Conservation (phyloP, 1,140 invertebrate species). For the Ceratina australensis region DNA sequence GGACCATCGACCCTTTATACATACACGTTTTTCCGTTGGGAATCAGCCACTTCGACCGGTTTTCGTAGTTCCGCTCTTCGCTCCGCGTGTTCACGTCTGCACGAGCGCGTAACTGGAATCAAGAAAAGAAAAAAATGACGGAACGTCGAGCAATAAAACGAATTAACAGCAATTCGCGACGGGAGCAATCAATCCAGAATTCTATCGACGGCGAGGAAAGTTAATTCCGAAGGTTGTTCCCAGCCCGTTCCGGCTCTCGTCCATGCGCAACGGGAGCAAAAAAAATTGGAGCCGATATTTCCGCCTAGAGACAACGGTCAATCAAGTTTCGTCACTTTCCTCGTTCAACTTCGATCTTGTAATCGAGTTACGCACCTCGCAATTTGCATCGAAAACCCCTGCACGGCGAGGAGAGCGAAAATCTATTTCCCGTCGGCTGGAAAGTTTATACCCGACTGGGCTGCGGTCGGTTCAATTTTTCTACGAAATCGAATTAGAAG, state of each 20-base stretch:
- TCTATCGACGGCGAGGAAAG: neutral
- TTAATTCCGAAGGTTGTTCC: slow-evolving; percentile 11
- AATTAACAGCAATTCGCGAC: neutral
- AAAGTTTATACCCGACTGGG: neutral
- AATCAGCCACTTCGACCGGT: too few species aligned
- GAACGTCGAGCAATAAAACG: neutral
- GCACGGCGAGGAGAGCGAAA: neutral
- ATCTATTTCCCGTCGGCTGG: neutral
- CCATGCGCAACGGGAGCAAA: neutral
- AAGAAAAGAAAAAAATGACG: neutral
- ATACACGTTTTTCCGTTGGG: too few species aligned
- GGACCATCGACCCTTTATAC: too few species aligned
- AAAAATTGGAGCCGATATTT: neutral
- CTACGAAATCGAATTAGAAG: too few species aligned
- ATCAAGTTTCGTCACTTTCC: slow-evolving; percentile 18
- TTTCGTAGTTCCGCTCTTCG: too few species aligned
- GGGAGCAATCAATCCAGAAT: neutral
- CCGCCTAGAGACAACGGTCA: neutral
- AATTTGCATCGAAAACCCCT: slow-evolving; percentile 25
- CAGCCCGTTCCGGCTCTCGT: neutral
- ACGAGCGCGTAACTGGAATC: neutral
- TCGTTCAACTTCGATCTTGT: slow-evolving; percentile 4
- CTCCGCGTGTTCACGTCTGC: too few species aligned
- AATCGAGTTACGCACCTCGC: slow-evolving; percentile 9
- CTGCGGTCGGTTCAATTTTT: neutral